Evolutionary conservation across 2,888 invertebrate genomes (phyloP).

Genomic region (Spodoptera exigua): DNA sequence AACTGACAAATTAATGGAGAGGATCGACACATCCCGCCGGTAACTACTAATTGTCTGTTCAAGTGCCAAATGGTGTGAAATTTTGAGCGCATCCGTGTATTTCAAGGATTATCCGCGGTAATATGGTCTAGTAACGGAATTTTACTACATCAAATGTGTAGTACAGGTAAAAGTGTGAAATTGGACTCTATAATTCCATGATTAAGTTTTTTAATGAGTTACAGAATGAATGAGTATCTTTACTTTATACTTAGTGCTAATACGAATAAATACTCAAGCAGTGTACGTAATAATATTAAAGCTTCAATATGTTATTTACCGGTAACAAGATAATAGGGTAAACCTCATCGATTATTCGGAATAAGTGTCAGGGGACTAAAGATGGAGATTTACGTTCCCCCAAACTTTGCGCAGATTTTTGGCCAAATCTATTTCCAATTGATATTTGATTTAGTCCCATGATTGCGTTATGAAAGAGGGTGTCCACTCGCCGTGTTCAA

Average conservation of each 20-base stretch:
- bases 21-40: constrained; percentile 62
- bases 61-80: constrained; percentile 77
- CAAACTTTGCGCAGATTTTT: constrained; percentile 59
- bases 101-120: constrained; percentile 42
- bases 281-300: constrained; percentile 20
- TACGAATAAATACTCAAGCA: constrained; percentile 1
- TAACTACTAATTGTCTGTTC: constrained; percentile 78
- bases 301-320: constrained; percentile 53
- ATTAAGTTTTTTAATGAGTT: too few species aligned
- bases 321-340: constrained; percentile 54
- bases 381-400: constrained; percentile 59
- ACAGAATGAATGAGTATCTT: too few species aligned
- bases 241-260: constrained; percentile 5
- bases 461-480: constrained; percentile 59
- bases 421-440: constrained; percentile 63
- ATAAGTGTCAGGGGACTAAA: constrained; percentile 59
- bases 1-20: constrained; percentile 80
- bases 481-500: constrained; percentile 51
- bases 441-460: constrained; percentile 62
- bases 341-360: constrained; percentile 58
- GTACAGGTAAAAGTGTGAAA: constrained; percentile 6
- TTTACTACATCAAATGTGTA: constrained; percentile 13
- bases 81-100: constrained; percentile 59
- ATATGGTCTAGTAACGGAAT: constrained; percentile 36
- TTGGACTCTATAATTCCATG: too few species aligned